Base-by-base conservation (phyloP, 2,113 vertebrate genomes). In the Trogon melanurus region DNA sequence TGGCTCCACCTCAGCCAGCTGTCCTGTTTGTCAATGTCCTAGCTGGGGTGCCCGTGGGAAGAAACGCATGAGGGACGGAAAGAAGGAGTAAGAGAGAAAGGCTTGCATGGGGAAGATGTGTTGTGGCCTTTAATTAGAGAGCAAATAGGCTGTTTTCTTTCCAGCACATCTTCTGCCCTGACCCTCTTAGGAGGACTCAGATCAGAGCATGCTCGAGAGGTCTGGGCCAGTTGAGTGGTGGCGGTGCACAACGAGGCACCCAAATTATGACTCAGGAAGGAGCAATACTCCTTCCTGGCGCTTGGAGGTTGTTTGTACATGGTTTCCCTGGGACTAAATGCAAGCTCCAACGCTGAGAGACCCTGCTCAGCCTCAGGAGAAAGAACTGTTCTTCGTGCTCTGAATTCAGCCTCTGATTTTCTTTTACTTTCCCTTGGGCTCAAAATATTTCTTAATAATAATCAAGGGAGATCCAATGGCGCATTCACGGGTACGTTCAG, bases 391-490 rank as follows among this genome's bases (percentile, higher is more conserved):
- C 70, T 51, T 71, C 23, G 0, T 2, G 45, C 36, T 75, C 66
- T 73, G 32, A 80, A 88, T 57, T 44, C 44, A 56, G 62, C 17
- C n/a, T 60, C 25, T 8, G 26, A 17, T 29, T 18, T 32, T 60
- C 34, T 76, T 32, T 36, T 41, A 41, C 78, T 79, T 53, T 23
- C 13, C 30, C 60, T 65, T 25, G 32, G 36, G 16, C 54, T 87
- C 45, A 41, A 76, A 69, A 23, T 32, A 66, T 69, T 91, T 91
- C 51, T 86, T 75, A 61, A 8, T 65, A 64, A 75, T 26, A 85
- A 94, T 11, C 32, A n/a, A 79, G 17, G 51, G 34, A 71, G 41
- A 62, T 94, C 95, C 91, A 94, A 94, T 30, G 66, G 53, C 29
- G 65, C 85, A 78, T 95, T 94, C 79, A 89, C 0, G 2, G 66